A percentile compares a stretch with the other conserved stretches of the same genome.
phyloP scores from a whole-genome alignment of 2,888 invertebrate species.

The Nomada flava region DNA sequence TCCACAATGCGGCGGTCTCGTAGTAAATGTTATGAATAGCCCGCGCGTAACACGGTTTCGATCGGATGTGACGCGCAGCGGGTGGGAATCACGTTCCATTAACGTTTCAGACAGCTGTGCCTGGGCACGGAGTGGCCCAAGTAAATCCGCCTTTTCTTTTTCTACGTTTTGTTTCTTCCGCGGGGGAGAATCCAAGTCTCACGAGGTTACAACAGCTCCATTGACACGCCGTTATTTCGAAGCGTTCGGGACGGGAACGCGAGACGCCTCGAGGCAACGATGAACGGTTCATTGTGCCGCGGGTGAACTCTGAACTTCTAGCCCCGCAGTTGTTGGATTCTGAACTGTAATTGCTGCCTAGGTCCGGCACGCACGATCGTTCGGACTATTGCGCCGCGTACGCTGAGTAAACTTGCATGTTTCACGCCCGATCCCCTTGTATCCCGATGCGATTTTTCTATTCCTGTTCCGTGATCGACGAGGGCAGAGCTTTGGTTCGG shows the following conservation, averaged over 20 bases:
- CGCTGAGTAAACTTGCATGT: not conserved
- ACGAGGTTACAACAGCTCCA: slow-evolving; percentile 68
- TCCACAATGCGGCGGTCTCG: slow-evolving; percentile 63
- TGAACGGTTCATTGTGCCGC: slow-evolving; percentile 72
- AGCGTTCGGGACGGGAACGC: slow-evolving; percentile 39
- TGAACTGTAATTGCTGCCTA: slow-evolving; percentile 56
- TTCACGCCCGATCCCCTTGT: not conserved
- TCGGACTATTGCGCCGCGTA: slow-evolving; percentile 2
- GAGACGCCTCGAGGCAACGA: slow-evolving; percentile 61
- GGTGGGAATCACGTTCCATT: slow-evolving; percentile 72
- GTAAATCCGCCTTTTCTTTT: slow-evolving; percentile 7
- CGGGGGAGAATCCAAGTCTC: slow-evolving; percentile 40
- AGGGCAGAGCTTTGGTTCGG: no score
- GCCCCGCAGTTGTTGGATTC: slow-evolving; percentile 57
- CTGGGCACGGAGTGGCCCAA: slow-evolving; percentile 7
- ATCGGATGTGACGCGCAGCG: slow-evolving; percentile 66
- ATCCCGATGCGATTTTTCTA: not conserved
- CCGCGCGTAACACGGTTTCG: slow-evolving; percentile 74
- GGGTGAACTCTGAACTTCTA: slow-evolving; percentile 70
- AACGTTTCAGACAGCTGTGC: slow-evolving; percentile 18
- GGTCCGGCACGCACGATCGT: slow-evolving; percentile 36
- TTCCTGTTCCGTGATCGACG: no score
- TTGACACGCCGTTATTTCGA: slow-evolving; percentile 69
- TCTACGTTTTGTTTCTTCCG: not conserved
- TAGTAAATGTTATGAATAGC: slow-evolving; percentile 74